A percentile compares a stretch with the other conserved stretches of the same genome.
These are phyloP conservation scores for Scophthalmus maximus DNA, from an alignment of 2,113 vertebrate species.

Conservation along the genomic window DNA sequence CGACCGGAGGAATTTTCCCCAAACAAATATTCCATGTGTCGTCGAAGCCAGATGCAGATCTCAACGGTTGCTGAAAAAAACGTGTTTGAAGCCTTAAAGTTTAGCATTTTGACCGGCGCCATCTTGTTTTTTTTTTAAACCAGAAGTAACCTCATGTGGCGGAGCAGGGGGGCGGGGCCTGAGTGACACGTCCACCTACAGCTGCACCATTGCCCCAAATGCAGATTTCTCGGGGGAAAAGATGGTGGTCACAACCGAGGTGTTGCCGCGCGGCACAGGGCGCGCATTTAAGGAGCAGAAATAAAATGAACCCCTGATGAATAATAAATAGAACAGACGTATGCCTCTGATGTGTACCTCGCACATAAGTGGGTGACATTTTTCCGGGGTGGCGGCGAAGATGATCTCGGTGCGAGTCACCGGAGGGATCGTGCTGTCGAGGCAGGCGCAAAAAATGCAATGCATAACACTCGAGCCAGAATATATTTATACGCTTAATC, in stretches of 20 bases:
- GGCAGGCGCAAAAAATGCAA: slow-evolving; percentile 19
- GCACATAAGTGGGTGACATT: neutral
- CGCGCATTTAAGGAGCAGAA: neutral
- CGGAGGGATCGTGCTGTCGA: slow-evolving; percentile 12
- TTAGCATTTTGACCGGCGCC: no score
- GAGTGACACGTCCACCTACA: no score
- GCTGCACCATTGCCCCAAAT: no score
- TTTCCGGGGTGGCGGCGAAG: slow-evolving; percentile 19
- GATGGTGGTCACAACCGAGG: neutral
- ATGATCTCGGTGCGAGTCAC: slow-evolving; percentile 33
- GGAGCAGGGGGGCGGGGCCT: no score
- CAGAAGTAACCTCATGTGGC: no score
- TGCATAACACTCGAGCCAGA: slow-evolving; percentile 35
- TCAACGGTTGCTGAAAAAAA: no score
- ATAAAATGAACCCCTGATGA: neutral
- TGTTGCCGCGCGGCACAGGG: neutral
- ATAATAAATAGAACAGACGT: neutral
- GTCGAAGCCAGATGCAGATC: no score
- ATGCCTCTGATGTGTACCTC: slow-evolving; percentile 7
- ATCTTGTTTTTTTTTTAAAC: no score
- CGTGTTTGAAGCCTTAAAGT: no score
- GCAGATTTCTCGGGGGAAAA: no score
- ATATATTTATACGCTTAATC: slow-evolving; percentile 57
- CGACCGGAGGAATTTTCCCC: no score
- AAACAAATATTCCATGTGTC: no score